Conservation (phyloP, 2,888 invertebrate species). For the Ptychoptera contaminata region DNA sequence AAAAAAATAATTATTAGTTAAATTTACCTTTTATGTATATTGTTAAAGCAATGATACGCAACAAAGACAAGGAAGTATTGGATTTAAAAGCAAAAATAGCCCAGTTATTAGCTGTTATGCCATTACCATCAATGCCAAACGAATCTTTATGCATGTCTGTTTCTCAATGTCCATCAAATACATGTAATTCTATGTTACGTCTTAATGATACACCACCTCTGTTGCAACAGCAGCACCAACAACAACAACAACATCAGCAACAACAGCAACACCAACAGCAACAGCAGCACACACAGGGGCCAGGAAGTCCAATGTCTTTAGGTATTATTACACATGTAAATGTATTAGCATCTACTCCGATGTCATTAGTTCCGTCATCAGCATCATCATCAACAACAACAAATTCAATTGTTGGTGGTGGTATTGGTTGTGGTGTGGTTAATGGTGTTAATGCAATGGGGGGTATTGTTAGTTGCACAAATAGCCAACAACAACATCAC, state of each 20-base stretch:
- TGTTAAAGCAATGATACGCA: slow-evolving; percentile 53
- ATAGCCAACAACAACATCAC: slow-evolving; percentile 15
- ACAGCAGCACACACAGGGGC: slow-evolving; percentile 16
- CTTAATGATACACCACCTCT: slow-evolving; percentile 34
- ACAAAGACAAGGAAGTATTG: slow-evolving; percentile 81
- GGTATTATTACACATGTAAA: slow-evolving; percentile 5
- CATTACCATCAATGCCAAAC: slow-evolving; percentile 30
- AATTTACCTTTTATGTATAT: background rate
- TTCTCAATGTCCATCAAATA: slow-evolving; percentile 36
- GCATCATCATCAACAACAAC: slow-evolving; percentile 16
- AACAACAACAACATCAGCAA: slow-evolving; percentile 10
- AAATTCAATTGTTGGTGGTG: slow-evolving; percentile 22
- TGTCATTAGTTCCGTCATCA: slow-evolving; percentile 13
- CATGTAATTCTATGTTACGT: slow-evolving; percentile 36
- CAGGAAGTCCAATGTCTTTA: slow-evolving; percentile 30
- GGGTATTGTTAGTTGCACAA: slow-evolving; percentile 21
- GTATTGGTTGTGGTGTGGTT: slow-evolving; percentile 16
- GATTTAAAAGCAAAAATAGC: slow-evolving; percentile 82
- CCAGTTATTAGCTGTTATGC: slow-evolving; percentile 87
- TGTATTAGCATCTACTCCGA: slow-evolving; percentile 9
- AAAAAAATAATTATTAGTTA: slow-evolving; percentile 19
- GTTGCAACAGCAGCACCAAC: slow-evolving; percentile 4
- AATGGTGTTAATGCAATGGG: too few relatives aligned
- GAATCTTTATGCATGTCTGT: slow-evolving; percentile 39
- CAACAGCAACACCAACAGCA: slow-evolving; percentile 2